Conservation (phyloP, 1,140 invertebrate genomes). For the Temnothorax nylanderi region DNA sequence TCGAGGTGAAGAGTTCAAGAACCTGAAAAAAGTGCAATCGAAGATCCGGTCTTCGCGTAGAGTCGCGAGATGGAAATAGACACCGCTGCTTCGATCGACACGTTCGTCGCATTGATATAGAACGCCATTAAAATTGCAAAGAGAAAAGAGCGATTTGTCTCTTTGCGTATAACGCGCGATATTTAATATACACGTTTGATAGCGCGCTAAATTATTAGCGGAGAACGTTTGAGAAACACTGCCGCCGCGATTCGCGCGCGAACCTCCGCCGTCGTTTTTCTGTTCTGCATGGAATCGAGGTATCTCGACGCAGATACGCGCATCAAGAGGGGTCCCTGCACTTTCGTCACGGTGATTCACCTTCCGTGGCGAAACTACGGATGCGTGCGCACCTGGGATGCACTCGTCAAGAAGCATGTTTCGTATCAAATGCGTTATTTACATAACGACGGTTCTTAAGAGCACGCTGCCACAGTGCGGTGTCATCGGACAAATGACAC, state of each 20-base stretch:
- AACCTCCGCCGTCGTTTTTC: constrained; percentile 32
- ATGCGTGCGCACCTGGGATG: constrained; percentile 13
- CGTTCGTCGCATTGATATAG: neutral
- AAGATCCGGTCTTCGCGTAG: constrained; percentile 1
- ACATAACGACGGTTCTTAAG: constrained; percentile 45
- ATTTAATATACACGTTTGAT: constrained; percentile 17
- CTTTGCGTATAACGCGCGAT: neutral
- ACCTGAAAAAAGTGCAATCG: constrained; percentile 33
- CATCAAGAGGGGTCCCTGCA: constrained; percentile 39
- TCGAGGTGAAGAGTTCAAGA: constrained; percentile 69
- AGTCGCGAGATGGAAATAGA: constrained; percentile 43
- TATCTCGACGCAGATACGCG: constrained; percentile 30
- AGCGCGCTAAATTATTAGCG: neutral
- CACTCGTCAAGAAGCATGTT: constrained; percentile 13
- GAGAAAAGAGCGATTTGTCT: neutral
- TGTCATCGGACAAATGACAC: constrained; percentile 24
- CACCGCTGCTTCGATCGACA: constrained; percentile 7
- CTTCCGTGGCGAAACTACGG: constrained; percentile 14
- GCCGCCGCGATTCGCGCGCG: constrained; percentile 42
- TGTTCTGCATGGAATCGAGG: constrained; percentile 42
- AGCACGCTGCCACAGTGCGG: neutral
- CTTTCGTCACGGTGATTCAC: constrained; percentile 28
- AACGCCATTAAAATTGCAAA: constrained; percentile 29
- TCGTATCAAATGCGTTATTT: constrained; percentile 48
- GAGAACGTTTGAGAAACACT: constrained; percentile 36